phyloP scores from a whole-genome alignment of 2,113 vertebrate species.

The Rhineura floridana region DNA sequence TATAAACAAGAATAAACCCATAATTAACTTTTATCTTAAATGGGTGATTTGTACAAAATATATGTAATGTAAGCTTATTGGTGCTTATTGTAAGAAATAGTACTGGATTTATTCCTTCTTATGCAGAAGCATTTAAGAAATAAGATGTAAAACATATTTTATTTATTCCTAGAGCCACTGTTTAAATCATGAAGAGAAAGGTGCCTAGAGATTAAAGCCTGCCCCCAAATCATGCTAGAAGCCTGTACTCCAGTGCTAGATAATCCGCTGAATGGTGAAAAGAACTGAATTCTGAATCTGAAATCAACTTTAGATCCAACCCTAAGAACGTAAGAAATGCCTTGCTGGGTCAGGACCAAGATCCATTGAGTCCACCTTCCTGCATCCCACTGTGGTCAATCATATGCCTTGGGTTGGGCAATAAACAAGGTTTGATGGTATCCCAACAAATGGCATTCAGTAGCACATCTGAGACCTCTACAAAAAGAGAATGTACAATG shows the following conservation, averaged over 20 bases:
- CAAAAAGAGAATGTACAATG: not conserved
- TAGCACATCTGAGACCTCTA: not conserved
- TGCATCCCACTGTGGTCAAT: not conserved
- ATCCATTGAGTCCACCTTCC: not conserved
- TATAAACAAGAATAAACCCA: not conserved
- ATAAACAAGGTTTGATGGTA: not conserved
- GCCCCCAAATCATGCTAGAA: not conserved
- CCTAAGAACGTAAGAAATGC: not conserved
- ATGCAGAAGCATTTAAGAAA: not conserved
- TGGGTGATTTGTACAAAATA: not conserved
- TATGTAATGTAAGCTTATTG: not conserved
- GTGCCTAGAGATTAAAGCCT: not conserved
- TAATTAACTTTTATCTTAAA: not conserved
- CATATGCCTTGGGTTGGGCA: not conserved
- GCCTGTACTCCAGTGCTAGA: not conserved
- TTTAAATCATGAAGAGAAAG: not conserved
- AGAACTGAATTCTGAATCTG: no score
- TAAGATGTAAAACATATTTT: not conserved
- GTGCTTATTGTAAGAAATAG: not conserved
- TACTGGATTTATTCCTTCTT: not conserved
- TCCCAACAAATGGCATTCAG: not conserved
- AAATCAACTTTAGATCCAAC: not conserved
- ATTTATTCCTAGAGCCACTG: no score
- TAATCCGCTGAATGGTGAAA: no score
- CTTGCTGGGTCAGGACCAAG: not conserved